These are phyloP conservation scores for Eufriesea mexicana DNA, from an alignment of 1,140 invertebrate species.

Conservation along the genomic window DNA sequence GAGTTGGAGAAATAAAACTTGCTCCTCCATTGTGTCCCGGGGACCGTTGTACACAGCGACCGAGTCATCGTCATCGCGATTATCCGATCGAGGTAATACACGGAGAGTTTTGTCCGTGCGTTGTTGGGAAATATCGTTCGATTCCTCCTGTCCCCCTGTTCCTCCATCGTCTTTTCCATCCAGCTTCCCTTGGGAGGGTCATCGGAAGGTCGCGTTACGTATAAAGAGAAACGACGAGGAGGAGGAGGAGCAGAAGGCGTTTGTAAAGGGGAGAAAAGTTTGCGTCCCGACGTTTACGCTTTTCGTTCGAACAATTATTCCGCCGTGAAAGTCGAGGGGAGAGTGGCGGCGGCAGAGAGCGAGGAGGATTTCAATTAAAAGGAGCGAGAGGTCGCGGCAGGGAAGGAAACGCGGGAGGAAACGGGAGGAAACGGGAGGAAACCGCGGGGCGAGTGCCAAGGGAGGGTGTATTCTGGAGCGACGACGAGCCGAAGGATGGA, in stretches of 20 bases:
- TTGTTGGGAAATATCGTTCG: no score
- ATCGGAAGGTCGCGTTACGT: background rate
- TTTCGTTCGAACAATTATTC: background rate
- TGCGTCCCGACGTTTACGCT: background rate
- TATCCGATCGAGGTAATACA: no score
- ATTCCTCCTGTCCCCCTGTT: no score
- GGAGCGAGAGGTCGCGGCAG: background rate
- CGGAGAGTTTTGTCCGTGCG: no score
- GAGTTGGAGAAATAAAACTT: background rate
- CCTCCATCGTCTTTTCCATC: no score
- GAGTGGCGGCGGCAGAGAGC: background rate
- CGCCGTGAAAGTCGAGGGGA: background rate
- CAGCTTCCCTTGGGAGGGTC: no score
- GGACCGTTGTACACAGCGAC: background rate
- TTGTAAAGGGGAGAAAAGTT: no score
- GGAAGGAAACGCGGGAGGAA: background rate
- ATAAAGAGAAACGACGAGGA: background rate
- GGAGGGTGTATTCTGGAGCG: background rate
- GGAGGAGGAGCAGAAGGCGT: background rate
- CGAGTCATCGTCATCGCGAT: no score
- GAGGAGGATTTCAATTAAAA: background rate
- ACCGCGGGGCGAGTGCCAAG: background rate
- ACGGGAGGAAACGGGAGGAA: no score
- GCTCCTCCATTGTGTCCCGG: background rate
- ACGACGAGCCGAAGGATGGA: background rate